Percentiles rank a stretch among this genome's conserved stretches.
phyloP scores from a whole-genome alignment of 2,797 vertebrate species.

The Cephalopachus bancanus region DNA sequence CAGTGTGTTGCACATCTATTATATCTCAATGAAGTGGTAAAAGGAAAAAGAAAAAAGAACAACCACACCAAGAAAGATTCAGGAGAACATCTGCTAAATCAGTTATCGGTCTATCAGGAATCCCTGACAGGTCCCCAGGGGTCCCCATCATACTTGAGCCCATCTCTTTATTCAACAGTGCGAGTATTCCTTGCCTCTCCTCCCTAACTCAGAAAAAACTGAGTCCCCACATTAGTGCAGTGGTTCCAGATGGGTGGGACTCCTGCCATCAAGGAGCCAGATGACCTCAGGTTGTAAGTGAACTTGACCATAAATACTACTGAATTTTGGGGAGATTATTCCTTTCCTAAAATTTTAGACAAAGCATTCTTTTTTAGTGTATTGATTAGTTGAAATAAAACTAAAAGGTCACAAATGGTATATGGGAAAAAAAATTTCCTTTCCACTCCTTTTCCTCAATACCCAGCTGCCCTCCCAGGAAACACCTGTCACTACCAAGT shows the following conservation, averaged over 20 bases:
- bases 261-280: not conserved
- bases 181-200: not conserved
- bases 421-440: not conserved
- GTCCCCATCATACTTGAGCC: not conserved
- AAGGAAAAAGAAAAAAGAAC: not conserved
- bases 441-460: not conserved
- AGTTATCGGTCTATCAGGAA: not conserved
- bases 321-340: not conserved
- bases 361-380: not conserved
- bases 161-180: not conserved
- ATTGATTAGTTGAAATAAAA: not conserved
- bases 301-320: not conserved
- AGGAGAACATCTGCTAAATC: not conserved
- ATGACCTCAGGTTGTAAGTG: not conserved
- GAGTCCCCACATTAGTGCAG: not conserved
- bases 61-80: not conserved
- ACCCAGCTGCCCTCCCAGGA: not conserved
- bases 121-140: no score
- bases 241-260: no score
- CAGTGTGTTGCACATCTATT: not conserved
- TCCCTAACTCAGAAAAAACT: not conserved
- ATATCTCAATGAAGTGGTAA: not conserved
- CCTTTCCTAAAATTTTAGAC: not conserved
- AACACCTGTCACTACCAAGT: not conserved
- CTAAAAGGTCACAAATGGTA: not conserved